Conservation (phyloP, 2,888 invertebrate species). For the Oscheius sp. region DNA sequence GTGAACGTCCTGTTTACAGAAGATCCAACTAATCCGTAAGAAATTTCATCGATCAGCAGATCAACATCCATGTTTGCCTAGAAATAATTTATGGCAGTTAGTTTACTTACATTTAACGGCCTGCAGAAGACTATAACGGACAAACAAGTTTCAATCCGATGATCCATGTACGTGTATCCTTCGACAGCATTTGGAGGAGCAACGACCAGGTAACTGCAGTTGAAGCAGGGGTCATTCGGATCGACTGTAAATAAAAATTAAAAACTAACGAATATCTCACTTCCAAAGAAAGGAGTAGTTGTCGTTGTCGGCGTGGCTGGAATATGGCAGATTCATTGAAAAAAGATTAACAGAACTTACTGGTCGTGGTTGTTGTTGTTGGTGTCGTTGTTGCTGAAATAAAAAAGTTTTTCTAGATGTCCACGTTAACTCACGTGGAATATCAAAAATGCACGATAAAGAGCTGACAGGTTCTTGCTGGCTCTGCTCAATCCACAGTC, state of each 20-base stretch:
- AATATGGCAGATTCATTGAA: neutral
- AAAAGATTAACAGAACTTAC: neutral
- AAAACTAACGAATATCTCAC: slow-evolving; percentile 2
- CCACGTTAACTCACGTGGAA: slow-evolving; percentile 26
- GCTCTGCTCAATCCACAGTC: slow-evolving; percentile 43
- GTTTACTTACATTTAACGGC: slow-evolving; percentile 44
- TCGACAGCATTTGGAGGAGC: slow-evolving; percentile 42
- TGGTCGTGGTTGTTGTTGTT: slow-evolving; percentile 10
- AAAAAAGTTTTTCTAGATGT: neutral
- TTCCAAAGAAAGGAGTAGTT: slow-evolving; percentile 20
- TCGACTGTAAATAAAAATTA: slow-evolving; percentile 15
- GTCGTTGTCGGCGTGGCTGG: slow-evolving; percentile 40
- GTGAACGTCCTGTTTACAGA: slow-evolving; percentile 50
- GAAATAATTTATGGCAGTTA: neutral
- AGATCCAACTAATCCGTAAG: slow-evolving; percentile 17
- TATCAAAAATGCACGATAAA: slow-evolving; percentile 48
- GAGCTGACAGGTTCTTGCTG: slow-evolving; percentile 42
- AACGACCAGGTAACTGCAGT: slow-evolving; percentile 53
- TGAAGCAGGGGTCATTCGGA: slow-evolving; percentile 45
- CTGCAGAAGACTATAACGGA: slow-evolving; percentile 52
- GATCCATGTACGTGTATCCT: slow-evolving; percentile 53
- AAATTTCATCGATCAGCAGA: slow-evolving; percentile 40
- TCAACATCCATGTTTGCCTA: slow-evolving; percentile 40
- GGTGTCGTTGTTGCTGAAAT: slow-evolving; percentile 38
- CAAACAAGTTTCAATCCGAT: slow-evolving; percentile 44